Evolutionary conservation across 2,113 vertebrate genomes (phyloP).

Genomic region (Labeo rohita): DNA sequence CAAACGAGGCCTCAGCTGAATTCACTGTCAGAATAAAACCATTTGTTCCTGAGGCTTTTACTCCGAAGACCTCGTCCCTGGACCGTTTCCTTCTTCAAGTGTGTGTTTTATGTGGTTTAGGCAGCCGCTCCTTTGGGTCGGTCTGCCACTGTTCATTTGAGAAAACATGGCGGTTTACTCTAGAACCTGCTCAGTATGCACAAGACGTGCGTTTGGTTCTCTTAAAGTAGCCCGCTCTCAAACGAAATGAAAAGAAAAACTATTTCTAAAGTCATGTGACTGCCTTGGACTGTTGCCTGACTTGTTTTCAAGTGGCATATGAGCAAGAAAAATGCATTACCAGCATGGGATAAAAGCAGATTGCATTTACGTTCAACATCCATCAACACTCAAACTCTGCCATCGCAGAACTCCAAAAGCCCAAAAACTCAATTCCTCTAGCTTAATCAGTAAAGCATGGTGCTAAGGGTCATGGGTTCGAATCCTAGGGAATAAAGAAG

Average conservation of each 20-base stretch:
- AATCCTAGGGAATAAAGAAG: constrained; percentile 35
- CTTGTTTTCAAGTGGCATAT: neutral
- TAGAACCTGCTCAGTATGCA: constrained; percentile 57
- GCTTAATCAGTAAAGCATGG: neutral
- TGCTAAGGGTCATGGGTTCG: neutral
- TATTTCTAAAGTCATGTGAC: constrained; percentile 63
- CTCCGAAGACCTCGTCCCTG: constrained; percentile 60
- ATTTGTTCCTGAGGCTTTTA: constrained; percentile 71
- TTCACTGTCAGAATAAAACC: constrained; percentile 76
- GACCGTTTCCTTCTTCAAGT: constrained; percentile 60
- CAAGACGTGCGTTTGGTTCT: constrained; percentile 46
- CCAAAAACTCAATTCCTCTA: neutral
- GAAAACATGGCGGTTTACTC: constrained; percentile 66
- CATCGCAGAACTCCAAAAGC: neutral
- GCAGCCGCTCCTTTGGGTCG: constrained; percentile 67
- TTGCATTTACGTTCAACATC: constrained; percentile 68
- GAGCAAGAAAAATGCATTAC: constrained; percentile 62
- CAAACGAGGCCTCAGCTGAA: constrained; percentile 76
- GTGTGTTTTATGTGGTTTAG: constrained; percentile 76
- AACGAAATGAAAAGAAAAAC: constrained; percentile 55
- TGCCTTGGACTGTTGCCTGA: constrained; percentile 42
- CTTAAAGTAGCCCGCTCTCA: constrained; percentile 27
- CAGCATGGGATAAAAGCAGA: constrained; percentile 60
- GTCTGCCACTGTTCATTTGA: constrained; percentile 75
- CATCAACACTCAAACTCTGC: constrained; percentile 59